phyloP scores from a whole-genome alignment of 1,140 invertebrate species.

The Onthophagus taurus region DNA sequence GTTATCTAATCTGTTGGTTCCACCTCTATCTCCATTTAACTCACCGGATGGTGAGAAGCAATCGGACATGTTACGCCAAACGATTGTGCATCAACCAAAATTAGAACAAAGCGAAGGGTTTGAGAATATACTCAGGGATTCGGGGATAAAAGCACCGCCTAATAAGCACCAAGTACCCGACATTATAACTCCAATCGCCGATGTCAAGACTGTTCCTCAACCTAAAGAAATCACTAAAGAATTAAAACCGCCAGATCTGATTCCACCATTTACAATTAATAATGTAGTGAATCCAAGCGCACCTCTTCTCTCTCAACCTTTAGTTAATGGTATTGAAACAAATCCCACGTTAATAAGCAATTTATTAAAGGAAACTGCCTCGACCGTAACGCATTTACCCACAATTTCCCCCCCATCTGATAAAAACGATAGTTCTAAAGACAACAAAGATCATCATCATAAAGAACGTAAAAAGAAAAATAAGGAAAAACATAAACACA shows the following conservation, averaged over 20 bases:
- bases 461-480: conserved; percentile 53
- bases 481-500: conserved; percentile 57
- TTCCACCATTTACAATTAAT: conserved; percentile 30
- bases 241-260: conserved; percentile 33
- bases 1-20: conserved; percentile 19
- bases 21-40: conserved; percentile 26
- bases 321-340: conserved; percentile 35
- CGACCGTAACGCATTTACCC: conserved; percentile 24
- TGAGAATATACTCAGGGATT: conserved; percentile 35
- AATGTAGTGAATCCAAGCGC: conserved; percentile 2
- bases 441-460: conserved; percentile 40
- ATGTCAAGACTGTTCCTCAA: conserved; percentile 6
- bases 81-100: conserved; percentile 36
- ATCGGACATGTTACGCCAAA: conserved; percentile 37
- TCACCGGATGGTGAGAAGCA: conserved; percentile 29
- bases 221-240: conserved; percentile 29
- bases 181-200: conserved; percentile 22
- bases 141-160: conserved; percentile 29
- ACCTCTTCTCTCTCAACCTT: conserved; percentile 11
- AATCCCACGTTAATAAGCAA: conserved; percentile 34
- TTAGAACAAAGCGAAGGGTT: conserved; percentile 38
- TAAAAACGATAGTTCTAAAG: not conserved
- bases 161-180: conserved; percentile 24
- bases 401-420: conserved; percentile 14
- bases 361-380: conserved; percentile 29